phyloP scores from a whole-genome alignment of 2,888 invertebrate genomes.

The Drosophila vallismaia region DNA sequence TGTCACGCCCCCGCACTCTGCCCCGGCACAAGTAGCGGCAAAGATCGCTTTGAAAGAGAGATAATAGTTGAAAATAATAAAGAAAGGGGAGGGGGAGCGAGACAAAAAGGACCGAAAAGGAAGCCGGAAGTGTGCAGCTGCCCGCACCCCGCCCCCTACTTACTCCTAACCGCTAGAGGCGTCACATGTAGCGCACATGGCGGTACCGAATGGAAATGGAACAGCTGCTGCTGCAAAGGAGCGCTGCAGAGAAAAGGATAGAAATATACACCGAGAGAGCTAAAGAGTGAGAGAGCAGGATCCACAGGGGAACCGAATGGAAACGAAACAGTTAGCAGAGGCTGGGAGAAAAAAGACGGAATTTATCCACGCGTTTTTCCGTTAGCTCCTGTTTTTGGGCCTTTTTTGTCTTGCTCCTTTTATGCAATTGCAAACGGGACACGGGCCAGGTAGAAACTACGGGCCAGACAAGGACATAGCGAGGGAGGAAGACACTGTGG shows the following conservation, averaged over 20 bases:
- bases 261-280: background rate
- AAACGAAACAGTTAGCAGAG: slow-evolving; percentile 11
- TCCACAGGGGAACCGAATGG: slow-evolving; percentile 11
- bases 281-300: background rate
- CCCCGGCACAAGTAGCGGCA: slow-evolving; percentile 4
- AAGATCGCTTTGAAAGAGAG: slow-evolving; percentile 34
- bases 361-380: slow-evolving; percentile 49
- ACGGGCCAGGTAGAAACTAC: slow-evolving; percentile 18
- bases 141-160: slow-evolving; percentile 4
- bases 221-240: slow-evolving; percentile 19
- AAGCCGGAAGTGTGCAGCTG: slow-evolving; percentile 58
- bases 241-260: slow-evolving; percentile 1
- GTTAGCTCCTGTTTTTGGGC: slow-evolving; percentile 14
- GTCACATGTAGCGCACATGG: slow-evolving; percentile 47
- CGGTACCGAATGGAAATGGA: slow-evolving; percentile 25
- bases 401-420: slow-evolving; percentile 7
- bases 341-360: slow-evolving; percentile 40
- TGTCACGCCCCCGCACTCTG: background rate
- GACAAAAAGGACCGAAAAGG: slow-evolving; percentile 45
- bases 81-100: background rate
- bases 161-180: slow-evolving; percentile 4
- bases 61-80: background rate
- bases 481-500: background rate
- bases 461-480: slow-evolving; percentile 4
- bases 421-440: slow-evolving; percentile 30